Evolutionary conservation across 2,797 vertebrate species (phyloP).

Genomic region (Pipistrellus kuhlii): DNA sequence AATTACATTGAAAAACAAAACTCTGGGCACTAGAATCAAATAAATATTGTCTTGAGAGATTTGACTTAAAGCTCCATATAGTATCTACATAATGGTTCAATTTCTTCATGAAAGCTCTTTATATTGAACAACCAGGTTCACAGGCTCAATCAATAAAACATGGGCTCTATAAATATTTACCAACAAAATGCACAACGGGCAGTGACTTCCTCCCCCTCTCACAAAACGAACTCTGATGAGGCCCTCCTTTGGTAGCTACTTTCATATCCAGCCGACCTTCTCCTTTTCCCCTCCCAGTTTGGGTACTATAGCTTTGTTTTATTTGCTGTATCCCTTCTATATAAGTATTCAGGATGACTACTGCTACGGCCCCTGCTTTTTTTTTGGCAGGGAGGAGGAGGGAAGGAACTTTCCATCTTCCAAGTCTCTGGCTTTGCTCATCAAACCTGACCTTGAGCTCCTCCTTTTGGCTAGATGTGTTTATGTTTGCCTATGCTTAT

Average conservation of each 20-base stretch:
- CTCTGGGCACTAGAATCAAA: neutral
- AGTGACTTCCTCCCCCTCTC: neutral
- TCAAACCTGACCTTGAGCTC: neutral
- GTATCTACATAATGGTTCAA: neutral
- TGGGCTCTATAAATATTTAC: neutral
- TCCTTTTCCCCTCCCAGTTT: neutral
- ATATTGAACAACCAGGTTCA: neutral
- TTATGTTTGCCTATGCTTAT: neutral
- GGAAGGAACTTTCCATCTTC: neutral
- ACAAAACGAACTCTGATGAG: neutral
- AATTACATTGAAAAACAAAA: neutral
- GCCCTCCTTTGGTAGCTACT: neutral
- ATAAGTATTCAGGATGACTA: neutral
- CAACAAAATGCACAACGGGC: neutral
- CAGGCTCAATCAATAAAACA: neutral
- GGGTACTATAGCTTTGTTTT: neutral
- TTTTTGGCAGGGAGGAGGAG: neutral
- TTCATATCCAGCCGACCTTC: neutral
- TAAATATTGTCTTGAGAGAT: neutral
- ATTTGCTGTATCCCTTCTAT: neutral
- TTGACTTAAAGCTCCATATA: neutral
- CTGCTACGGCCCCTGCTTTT: neutral
- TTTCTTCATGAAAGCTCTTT: neutral
- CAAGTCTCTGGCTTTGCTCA: neutral
- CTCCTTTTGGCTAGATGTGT: neutral